Percentiles rank a stretch among this genome's conserved stretches.
phyloP scores from a whole-genome alignment of 1,140 invertebrate species.

The Monomorium pharaonis region DNA sequence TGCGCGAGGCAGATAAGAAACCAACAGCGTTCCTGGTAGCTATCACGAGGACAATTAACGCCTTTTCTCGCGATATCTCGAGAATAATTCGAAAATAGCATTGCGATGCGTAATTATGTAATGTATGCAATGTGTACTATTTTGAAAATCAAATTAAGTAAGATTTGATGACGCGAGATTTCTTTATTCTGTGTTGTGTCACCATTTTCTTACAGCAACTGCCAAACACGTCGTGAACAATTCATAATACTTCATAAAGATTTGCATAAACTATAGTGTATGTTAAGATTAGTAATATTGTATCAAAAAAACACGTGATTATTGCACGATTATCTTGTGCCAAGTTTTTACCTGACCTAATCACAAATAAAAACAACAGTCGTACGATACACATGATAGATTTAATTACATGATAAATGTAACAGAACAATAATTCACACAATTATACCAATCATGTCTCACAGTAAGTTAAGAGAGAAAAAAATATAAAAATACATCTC shows the following conservation, averaged over 20 bases:
- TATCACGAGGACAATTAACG: slow-evolving; percentile 1
- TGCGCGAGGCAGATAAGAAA: slow-evolving; percentile 2
- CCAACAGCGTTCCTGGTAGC: background rate
- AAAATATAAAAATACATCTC: background rate
- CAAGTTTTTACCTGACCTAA: background rate
- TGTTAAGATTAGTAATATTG: background rate
- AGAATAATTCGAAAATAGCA: background rate
- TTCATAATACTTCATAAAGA: slow-evolving; percentile 5
- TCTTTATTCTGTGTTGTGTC: background rate
- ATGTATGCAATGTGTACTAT: background rate
- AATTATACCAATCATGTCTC: background rate
- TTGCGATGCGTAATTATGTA: background rate
- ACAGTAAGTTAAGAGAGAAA: background rate
- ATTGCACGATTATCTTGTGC: background rate
- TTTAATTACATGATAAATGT: background rate
- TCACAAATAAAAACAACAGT: background rate
- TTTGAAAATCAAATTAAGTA: background rate
- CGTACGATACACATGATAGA: too few relatives aligned
- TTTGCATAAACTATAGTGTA: too few relatives aligned
- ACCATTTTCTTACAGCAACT: background rate
- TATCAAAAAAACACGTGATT: slow-evolving; percentile 16
- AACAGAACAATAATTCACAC: background rate
- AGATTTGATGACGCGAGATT: background rate
- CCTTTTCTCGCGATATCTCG: background rate
- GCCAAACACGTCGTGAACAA: background rate